Evolutionary conservation across 2,797 vertebrate genomes (phyloP), one percentile per base, ranked within the genome.

Genomic region (Halcyon leucocephala): DNA sequence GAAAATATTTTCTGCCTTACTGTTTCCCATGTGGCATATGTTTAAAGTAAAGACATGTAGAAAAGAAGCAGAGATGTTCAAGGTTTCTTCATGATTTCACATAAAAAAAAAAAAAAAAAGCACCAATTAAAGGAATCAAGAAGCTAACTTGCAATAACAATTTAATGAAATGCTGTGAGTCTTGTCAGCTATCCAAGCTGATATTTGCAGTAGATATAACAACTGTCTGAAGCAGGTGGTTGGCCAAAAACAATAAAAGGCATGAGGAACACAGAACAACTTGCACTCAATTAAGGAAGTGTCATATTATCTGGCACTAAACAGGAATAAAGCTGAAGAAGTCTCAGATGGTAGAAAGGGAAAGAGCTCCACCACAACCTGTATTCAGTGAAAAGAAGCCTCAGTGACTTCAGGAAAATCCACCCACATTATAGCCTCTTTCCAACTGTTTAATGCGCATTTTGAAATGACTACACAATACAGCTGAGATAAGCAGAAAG

Each of bases 401-500:
- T 90, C 84, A 67, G 62, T 61, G 62, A 90, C 60, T 94, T 74
- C 62, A n/a, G 71, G 78, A 94, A 93, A 86, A 87, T 80, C 39
- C 76, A 91, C 72, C 82, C 79, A 93, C 89, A 54, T 69, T 83
- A 80, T 24, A 81, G 91, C 44, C n/a, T 92, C 71, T 92, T 88
- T 92, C 84, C 93, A 93, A 22, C 69, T 95, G 89, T 88, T 96
- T 85, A 94, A 95, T 87, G 82, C 91, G 70, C 79, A 72, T 81
- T 91, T 65, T 95, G 81, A 96, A 96, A 88, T 91, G 66, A 96
- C 77, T 86, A 51, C 51, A 90, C 1, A 25, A 81, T 51, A 79
- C 48, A 95, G 72, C 90, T 96, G 97, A 97, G 82, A 96, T 71
- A 97, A 96, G 96, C 90, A 97, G 82, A 98, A 97, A 95, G 71